Evolutionary conservation across 2,888 invertebrate species (phyloP).

Genomic region (Catotricha subobsoleta): DNA sequence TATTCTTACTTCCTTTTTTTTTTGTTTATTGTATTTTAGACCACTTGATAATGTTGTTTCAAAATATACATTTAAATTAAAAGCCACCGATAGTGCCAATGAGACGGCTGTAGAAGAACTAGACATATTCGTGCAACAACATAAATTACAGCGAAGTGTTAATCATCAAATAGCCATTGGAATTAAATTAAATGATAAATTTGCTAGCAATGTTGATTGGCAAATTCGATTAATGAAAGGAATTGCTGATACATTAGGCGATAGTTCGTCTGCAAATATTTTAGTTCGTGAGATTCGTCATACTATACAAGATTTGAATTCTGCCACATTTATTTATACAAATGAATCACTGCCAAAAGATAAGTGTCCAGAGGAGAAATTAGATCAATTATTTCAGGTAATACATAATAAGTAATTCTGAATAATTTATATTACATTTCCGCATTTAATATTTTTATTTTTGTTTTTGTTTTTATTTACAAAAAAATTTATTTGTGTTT

Average conservation of each 20-base stretch:
- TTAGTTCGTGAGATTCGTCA: constrained; percentile 27
- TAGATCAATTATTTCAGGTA: constrained; percentile 49
- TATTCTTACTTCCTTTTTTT: too few species aligned
- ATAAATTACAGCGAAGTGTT: constrained; percentile 55
- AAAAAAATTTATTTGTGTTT: constrained; percentile 13
- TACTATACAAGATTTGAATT: constrained; percentile 24
- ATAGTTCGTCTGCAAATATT: constrained; percentile 19
- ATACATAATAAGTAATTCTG: too few species aligned
- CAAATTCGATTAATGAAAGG: constrained; percentile 46
- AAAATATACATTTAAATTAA: constrained; percentile 60
- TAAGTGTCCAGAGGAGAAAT: constrained; percentile 58
- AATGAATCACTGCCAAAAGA: constrained; percentile 69
- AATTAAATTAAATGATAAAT: constrained; percentile 44
- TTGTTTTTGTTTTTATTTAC: too few species aligned
- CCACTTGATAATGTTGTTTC: constrained; percentile 68
- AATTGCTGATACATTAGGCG: constrained; percentile 30
- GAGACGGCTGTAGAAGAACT: constrained; percentile 50
- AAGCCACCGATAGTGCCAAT: constrained; percentile 65
- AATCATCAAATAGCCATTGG: constrained; percentile 66
- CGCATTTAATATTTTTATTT: too few species aligned
- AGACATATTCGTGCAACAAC: constrained; percentile 65
- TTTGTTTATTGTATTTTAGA: constrained; percentile 28
- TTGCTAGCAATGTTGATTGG: constrained; percentile 58
- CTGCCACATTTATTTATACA: constrained; percentile 49
- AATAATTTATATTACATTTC: too few species aligned